Percentiles rank a stretch among this genome's conserved stretches.
Conservation (phyloP, 2,113 vertebrate species). For the Scomber scombrus region DNA sequence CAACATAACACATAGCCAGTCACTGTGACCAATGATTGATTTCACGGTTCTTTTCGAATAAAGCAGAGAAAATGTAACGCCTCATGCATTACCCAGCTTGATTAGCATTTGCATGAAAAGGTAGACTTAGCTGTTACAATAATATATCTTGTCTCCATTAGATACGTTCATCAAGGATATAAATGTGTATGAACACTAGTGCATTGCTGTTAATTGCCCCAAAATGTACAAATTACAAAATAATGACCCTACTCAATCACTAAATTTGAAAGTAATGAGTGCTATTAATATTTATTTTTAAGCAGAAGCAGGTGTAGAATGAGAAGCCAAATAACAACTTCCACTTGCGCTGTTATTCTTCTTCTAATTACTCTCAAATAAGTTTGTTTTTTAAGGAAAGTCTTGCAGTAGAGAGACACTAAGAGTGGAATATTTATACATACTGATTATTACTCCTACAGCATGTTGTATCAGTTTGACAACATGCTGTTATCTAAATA, state of each 20-base stretch:
- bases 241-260: constrained; percentile 53
- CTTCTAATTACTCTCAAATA: background rate
- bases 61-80: constrained; percentile 1
- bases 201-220: constrained; percentile 39
- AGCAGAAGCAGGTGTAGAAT: constrained; percentile 2
- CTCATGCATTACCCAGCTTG: background rate
- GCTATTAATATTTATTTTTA: constrained; percentile 56
- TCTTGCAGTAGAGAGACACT: background rate
- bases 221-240: constrained; percentile 40
- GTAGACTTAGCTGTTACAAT: constrained; percentile 7
- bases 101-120: constrained; percentile 50
- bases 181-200: background rate
- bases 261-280: constrained; percentile 58
- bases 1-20: constrained; percentile 7
- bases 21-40: constrained; percentile 25
- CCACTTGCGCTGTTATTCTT: background rate
- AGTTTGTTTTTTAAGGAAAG: background rate
- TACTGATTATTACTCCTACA: too few species aligned
- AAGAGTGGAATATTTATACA: too few species aligned
- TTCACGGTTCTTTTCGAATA: constrained; percentile 36
- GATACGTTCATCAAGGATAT: background rate
- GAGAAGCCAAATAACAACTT: background rate
- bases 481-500: too few species aligned
- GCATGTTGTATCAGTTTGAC: too few species aligned
- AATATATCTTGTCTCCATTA: constrained; percentile 30